phyloP scores from a whole-genome alignment of 2,113 vertebrate genomes.

The Zingel zingel region DNA sequence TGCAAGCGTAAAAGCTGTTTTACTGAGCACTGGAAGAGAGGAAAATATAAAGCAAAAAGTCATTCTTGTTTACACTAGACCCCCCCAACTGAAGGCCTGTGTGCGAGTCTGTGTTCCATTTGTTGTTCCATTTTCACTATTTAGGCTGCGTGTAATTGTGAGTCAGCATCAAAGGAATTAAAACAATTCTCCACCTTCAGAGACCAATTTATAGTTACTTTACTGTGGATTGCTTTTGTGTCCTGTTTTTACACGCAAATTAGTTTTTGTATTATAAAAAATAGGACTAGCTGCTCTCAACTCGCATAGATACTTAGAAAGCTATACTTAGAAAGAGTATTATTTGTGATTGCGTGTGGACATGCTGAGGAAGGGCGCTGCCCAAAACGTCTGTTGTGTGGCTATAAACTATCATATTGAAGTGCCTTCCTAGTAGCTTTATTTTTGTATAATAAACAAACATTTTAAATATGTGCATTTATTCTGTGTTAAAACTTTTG shows the following conservation, averaged over 20 bases:
- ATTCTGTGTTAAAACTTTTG: too few species aligned
- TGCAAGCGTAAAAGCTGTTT: conserved; percentile 36
- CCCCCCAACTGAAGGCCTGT: conserved; percentile 34
- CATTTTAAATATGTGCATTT: too few species aligned
- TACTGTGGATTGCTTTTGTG: conserved; percentile 4
- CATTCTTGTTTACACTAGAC: conserved; percentile 64
- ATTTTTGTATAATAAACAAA: too few species aligned
- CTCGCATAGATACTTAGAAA: too few species aligned
- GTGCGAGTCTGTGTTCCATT: conserved; percentile 55
- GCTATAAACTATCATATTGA: too few species aligned
- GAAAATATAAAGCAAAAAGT: conserved; percentile 68
- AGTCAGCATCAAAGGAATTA: conserved; percentile 56
- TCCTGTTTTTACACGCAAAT: conserved; percentile 18
- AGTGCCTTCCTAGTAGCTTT: too few species aligned
- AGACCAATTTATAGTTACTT: conserved; percentile 43
- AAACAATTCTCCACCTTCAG: conserved; percentile 53
- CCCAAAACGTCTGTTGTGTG: too few species aligned
- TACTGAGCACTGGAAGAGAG: conserved; percentile 44
- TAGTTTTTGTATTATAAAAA: background rate
- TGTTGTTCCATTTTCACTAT: conserved; percentile 62
- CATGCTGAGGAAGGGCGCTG: too few species aligned
- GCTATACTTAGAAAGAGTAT: too few species aligned
- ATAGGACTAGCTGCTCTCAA: too few species aligned
- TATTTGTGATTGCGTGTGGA: too few species aligned
- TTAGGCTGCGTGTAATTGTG: conserved; percentile 52